phyloP scores from a whole-genome alignment of 2,797 vertebrate genomes.

The Chaetodon trifasciatus region DNA sequence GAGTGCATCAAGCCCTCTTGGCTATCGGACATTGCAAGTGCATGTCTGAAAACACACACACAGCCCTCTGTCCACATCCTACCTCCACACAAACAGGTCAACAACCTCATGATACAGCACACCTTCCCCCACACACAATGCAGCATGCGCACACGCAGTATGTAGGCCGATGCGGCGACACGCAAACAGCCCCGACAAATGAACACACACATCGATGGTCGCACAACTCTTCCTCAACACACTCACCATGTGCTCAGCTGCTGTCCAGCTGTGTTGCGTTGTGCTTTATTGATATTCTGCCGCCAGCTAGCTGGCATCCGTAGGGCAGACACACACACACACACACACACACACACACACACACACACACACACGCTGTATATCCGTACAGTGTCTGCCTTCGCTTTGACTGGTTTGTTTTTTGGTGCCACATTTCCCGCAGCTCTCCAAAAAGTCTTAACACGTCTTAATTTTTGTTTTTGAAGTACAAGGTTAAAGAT shows the following conservation, averaged over 20 bases:
- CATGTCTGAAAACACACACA: neutral
- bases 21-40: neutral
- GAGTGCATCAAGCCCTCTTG: neutral
- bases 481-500: conserved; percentile 37
- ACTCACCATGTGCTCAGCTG: conserved; percentile 34
- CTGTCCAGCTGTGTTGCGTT: conserved; percentile 30
- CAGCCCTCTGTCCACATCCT: neutral
- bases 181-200: neutral
- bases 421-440: conserved; percentile 3
- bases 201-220: conserved; percentile 4
- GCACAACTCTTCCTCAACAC: conserved; percentile 1
- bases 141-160: neutral
- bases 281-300: conserved; percentile 48
- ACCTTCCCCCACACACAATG: neutral
- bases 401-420: conserved; percentile 18
- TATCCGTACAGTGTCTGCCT: neutral
- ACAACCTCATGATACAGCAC: neutral
- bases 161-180: neutral
- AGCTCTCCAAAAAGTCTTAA: conserved; percentile 32
- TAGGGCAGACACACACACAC: neutral
- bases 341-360: conserved; percentile 6
- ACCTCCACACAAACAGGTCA: neutral
- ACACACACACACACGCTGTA: conserved; percentile 1
- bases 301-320: conserved; percentile 38
- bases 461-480: conserved; percentile 17